Evolutionary conservation across 2,797 vertebrate species (phyloP), one percentile per base, ranked within the genome.

Genomic region (Phoeniculus purpureus): DNA sequence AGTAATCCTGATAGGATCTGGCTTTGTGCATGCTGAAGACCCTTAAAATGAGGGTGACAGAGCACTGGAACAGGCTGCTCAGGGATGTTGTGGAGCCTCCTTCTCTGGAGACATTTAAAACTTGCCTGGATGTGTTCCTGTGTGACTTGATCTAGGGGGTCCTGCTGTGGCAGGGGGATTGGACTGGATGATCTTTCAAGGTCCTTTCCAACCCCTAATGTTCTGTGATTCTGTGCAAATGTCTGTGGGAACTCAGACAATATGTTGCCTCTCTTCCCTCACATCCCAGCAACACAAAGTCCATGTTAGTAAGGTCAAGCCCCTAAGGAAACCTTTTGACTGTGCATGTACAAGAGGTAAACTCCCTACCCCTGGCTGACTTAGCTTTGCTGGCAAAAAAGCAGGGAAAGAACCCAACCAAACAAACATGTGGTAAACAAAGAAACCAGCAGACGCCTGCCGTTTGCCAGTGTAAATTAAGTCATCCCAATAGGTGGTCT

Each of bases 401-500:
- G 8, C 6, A 11, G 1, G 1, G 2, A 2, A 3, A 2, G 1
- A 1, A 6, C 9, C 45, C 15, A 45, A 45, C 18, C 47, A 80
- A 80, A 67, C 40, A 88, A 94, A 71, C 27, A 29, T 7, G 15
- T 34, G 50, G 58, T 81, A 90, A 94, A 85, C 79, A 89, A 75
- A 21, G 21, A 82, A 92, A 71, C 65, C 68, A 85, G 78, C 19
- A 85, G 82, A 92, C 72, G 62, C 21, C 70, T 92, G 72, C 48
- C 76, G 93, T 90, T 94, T 94, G 92, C 94, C 93, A 92, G 90
- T 78, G 79, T 93, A 96, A 94, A 93, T 94, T 87, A 93, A 93
- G 52, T 66, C 48, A 87, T 94, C 84, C 76, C 92, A 81, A 86
- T 82, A 92, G 91, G 82, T 81, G 85, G 62, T 87, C 92, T 87